Base-by-base conservation (phyloP, 1,140 invertebrate genomes). In the Pogonomyrmex californicus region DNA sequence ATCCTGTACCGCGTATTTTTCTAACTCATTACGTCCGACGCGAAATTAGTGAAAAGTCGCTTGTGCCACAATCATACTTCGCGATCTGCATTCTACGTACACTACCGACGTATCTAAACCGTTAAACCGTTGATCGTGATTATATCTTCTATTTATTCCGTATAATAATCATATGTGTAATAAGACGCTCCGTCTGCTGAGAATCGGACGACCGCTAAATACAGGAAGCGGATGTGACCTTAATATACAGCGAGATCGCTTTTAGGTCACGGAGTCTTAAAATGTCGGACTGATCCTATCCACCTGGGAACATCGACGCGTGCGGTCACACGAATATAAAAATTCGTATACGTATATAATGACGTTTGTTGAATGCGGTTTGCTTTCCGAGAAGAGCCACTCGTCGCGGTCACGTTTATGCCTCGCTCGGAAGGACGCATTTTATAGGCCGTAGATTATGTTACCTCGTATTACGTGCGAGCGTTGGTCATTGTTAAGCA, bases 391-490 rank as follows among this genome's bases (percentile, higher is more conserved):
- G 79, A 83, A 73, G 66, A 73, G 51, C 23, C 4, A 12, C 33
- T 30, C 77, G 47, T 66, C 63, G 77, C 62, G 47, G 65, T 56
- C 65, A 66, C 79, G 66, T 60, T 82, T 58, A 58, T 58, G 51
- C 47, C 66, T 56, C 41, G 66, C 38, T 82, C 79, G 54, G n/a
- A 41, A 71, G 30, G 49, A 44, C 60, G 41, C 51, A 36, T 49
- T 82, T 82, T 83, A 83, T 83, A 75, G 68, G 54, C 33, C 41
- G 30, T 83, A 83, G 38, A 58, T 82, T 73, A 60, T 41, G 68
- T 71, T 5, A 44, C 23, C 10, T 82, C 54, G 41, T 73, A 41
- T 81, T 70, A 71, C 49, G 23, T 23, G 47, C n/a, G 23, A 77
- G 56, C 41, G 56, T 56, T 77, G 56, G 54, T 33, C 73, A 23